Percentiles rank a stretch among this genome's conserved stretches.
phyloP scores from a whole-genome alignment of 2,113 vertebrate species.

The Pteruthius melanotis region DNA sequence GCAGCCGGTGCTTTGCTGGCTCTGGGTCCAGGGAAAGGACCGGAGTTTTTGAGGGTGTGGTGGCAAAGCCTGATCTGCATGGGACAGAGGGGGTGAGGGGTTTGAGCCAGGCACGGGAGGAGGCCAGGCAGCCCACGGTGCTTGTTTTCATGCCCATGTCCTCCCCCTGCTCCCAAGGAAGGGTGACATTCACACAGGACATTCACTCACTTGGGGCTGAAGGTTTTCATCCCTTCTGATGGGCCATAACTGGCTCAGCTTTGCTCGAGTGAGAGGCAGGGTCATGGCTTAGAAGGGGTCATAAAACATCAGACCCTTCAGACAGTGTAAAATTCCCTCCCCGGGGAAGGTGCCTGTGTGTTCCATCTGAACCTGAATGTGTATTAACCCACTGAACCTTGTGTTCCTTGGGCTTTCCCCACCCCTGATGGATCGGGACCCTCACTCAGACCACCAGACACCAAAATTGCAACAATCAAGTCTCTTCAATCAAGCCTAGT shows the following conservation, averaged over 20 bases:
- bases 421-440: not conserved
- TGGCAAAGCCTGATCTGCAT: not conserved
- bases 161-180: not conserved
- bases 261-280: not conserved
- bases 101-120: no score
- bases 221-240: not conserved
- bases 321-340: not conserved
- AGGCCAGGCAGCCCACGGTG: not conserved
- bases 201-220: not conserved
- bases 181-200: no score
- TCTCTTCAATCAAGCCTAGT: not conserved
- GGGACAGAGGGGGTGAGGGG: not conserved
- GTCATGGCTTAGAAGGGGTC: not conserved
- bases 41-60: not conserved
- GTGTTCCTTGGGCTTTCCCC: not conserved
- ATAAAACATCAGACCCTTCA: not conserved
- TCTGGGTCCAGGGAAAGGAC: no score
- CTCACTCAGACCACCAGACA: not conserved
- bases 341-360: no score
- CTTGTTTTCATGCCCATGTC: not conserved
- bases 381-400: not conserved
- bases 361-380: not conserved
- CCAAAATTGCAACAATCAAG: not conserved
- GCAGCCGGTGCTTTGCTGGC: not conserved
- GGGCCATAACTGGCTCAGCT: not conserved